Conservation (phyloP, 2,797 vertebrate genomes). For the Benthosema pterotum region DNA sequence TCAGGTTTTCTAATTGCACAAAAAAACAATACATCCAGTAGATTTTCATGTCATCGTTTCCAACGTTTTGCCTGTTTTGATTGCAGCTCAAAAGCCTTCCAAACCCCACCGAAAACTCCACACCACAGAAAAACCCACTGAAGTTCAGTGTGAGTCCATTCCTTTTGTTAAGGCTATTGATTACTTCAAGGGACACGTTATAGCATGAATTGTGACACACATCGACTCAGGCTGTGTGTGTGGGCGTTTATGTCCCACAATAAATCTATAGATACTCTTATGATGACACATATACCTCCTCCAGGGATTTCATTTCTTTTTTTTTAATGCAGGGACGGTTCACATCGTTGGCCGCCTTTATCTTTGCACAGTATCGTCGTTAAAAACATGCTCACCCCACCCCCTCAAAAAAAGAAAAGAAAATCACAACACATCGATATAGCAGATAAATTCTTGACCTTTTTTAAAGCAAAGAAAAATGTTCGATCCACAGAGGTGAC, state of each 20-base stretch:
- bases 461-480: slow-evolving; percentile 45
- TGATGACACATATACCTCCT: slow-evolving; percentile 33
- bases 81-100: too few relatives aligned
- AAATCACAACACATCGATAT: slow-evolving; percentile 63
- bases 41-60: too few relatives aligned
- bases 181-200: slow-evolving; percentile 54
- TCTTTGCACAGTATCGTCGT: slow-evolving; percentile 42
- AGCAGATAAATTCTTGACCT: slow-evolving; percentile 32
- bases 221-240: slow-evolving; percentile 16
- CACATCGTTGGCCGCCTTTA: slow-evolving; percentile 28
- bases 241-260: neutral
- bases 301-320: slow-evolving; percentile 9
- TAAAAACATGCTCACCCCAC: slow-evolving; percentile 62
- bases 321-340: slow-evolving; percentile 24
- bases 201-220: slow-evolving; percentile 44
- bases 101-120: too few relatives aligned
- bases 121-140: too few relatives aligned
- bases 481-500: slow-evolving; percentile 39
- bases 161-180: slow-evolving; percentile 63
- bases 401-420: slow-evolving; percentile 46
- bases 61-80: too few relatives aligned
- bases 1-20: too few relatives aligned
- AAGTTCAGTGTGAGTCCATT: slow-evolving; percentile 24
- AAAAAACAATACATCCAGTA: too few relatives aligned
- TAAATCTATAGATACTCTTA: slow-evolving; percentile 27